Percentiles rank a stretch among this genome's conserved stretches.
Conservation (phyloP, 2,888 invertebrate genomes). For the Dryococelus australis region DNA sequence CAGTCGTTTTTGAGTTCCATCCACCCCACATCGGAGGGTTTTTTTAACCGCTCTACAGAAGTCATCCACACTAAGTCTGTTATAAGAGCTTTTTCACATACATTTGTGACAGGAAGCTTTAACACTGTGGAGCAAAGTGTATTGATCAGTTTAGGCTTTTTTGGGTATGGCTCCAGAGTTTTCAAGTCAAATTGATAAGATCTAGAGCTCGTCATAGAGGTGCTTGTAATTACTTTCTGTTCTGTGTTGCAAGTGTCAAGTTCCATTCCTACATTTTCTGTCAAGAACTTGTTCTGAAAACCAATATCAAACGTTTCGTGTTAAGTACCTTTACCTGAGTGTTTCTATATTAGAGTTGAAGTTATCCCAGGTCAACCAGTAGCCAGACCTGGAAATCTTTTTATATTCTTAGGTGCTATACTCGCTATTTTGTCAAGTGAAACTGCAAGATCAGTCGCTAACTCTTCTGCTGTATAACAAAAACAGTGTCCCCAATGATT, state of each 20-base stretch:
- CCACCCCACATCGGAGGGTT: conserved; percentile 12
- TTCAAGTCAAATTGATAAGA: conserved; percentile 13
- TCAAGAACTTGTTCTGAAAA: conserved; percentile 12
- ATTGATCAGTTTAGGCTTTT: neutral
- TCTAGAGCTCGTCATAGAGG: conserved; percentile 13
- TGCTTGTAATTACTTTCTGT: conserved; percentile 21
- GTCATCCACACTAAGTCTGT: conserved; percentile 21
- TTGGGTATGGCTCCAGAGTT: conserved; percentile 21
- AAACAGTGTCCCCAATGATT: conserved; percentile 25
- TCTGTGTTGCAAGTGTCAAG: neutral
- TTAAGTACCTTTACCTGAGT: conserved; percentile 21
- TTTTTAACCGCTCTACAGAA: conserved; percentile 23
- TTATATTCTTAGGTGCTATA: conserved; percentile 19
- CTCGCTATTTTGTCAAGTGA: neutral
- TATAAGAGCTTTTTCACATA: neutral
- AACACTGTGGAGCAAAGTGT: conserved; percentile 22
- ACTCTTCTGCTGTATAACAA: conserved; percentile 22
- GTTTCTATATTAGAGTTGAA: conserved; percentile 16
- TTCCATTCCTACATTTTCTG: conserved; percentile 25
- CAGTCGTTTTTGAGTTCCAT: conserved; percentile 5
- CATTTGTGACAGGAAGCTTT: conserved; percentile 1
- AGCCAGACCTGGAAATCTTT: conserved; percentile 10
- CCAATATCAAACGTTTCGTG: conserved; percentile 23
- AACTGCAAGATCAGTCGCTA: conserved; percentile 17
- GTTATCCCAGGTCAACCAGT: conserved; percentile 20